These are phyloP conservation scores for Junonia oenone DNA, from an alignment of 2,888 invertebrate species.

Conservation along the genomic window DNA sequence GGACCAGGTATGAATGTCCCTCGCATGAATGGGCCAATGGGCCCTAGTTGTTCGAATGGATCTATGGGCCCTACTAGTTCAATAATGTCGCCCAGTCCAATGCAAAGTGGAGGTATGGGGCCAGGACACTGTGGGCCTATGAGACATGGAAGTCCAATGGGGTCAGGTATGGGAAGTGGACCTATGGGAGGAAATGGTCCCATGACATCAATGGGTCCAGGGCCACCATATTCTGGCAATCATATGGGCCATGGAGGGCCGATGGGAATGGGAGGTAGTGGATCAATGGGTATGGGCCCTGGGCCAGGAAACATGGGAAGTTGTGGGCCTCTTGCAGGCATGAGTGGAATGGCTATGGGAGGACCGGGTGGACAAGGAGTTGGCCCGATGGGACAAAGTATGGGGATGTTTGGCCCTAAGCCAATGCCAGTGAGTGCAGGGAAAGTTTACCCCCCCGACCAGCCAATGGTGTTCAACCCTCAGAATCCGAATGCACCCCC, in stretches of 20 bases:
- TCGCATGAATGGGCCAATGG: conserved; percentile 78
- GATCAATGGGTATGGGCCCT: conserved; percentile 71
- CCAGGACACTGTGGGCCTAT: conserved; percentile 76
- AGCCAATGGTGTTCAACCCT: conserved; percentile 98
- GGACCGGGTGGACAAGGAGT: conserved; percentile 74
- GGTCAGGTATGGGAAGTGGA: conserved; percentile 78
- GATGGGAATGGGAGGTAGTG: conserved; percentile 72
- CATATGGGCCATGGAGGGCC: conserved; percentile 73
- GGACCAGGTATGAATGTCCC: conserved; percentile 80
- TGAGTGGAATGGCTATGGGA: conserved; percentile 77
- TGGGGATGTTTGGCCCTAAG: conserved; percentile 86
- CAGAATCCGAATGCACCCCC: conserved; percentile 99
- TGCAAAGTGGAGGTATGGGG: conserved; percentile 73
- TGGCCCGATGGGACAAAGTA: conserved; percentile 81
- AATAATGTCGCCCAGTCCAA: conserved; percentile 77
- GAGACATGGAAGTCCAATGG: conserved; percentile 78
- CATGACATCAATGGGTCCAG: conserved; percentile 71
- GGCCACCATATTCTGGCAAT: conserved; percentile 68
- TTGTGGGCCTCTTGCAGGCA: conserved; percentile 72
- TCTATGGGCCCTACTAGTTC: conserved; percentile 77
- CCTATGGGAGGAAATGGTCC: conserved; percentile 78
- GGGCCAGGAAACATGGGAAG: conserved; percentile 72
- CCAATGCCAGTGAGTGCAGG: conserved; percentile 95
- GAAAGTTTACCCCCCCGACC: conserved; percentile 96
- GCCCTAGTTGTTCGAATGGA: conserved; percentile 78